Base-by-base conservation (phyloP, 64 coral and sea anemone genomes). In the Platygyra sinensis region DNA sequence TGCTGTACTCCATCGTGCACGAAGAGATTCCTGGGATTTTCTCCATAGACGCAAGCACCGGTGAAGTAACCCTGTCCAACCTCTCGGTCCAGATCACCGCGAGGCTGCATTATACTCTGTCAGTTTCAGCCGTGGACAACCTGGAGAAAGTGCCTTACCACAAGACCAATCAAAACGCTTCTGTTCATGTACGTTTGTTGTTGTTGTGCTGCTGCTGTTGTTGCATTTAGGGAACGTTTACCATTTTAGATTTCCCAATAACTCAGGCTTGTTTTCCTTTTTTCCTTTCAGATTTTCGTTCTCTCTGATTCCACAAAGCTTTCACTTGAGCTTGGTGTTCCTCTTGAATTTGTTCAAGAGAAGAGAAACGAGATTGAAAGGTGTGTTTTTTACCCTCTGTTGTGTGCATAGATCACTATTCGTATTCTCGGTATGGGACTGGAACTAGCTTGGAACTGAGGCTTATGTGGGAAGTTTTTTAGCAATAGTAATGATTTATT, bases 121-220 rank as follows among this genome's bases (percentile, higher is more conserved):
- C 51, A 42, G 72, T 91, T 63, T 76, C 81, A 30, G 89, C 89
- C 13, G 81, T 52, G 36, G 89, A 91, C 60, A 91, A 91, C 57
- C 61, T 75, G 55, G 80, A 72, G 20, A 76, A 28, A 82, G 32
- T 12, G 33, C 89, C 89, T 25, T 86, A 76, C 52, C 86, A 91
- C 59, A 86, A 13, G 14, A 71, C 71, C 8, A 62, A 63, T 74
- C 54, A 77, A 33, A 82, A 72, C 7, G 80, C 80, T 8, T 83
- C 33, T 61, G 89, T 86, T 86, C 36, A 38, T 7, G 89, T 91
- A 72, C 55, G 88, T 90, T 24, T 65, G 38, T 8, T 8, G 61
- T 1, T 77, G 20, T 77, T n/a, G 31, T 11, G 3, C 38, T 39
- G 30, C 11, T 75, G 38, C 38, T 10, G 19, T 11, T 36, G 8